Percentiles rank a stretch among this genome's conserved stretches.
Evolutionary conservation across 2,888 invertebrate species (phyloP).

Genomic region (Chrysina gloriosa): DNA sequence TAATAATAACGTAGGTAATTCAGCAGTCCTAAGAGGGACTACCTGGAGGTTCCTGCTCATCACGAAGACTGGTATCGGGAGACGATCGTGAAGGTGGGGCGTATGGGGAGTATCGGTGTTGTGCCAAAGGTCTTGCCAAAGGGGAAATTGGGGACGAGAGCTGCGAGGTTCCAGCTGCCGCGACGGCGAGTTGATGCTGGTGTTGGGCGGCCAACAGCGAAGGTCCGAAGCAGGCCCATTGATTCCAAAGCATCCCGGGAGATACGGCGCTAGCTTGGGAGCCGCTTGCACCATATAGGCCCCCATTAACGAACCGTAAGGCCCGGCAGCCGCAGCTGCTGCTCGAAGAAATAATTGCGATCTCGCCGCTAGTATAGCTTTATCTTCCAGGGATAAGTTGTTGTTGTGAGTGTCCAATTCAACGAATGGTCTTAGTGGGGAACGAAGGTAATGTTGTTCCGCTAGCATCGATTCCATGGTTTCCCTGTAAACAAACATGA

Average conservation of each 20-base stretch:
- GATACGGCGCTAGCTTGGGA: conserved; percentile 61
- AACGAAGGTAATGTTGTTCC: conserved; percentile 85
- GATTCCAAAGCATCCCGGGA: conserved; percentile 75
- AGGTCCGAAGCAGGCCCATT: conserved; percentile 77
- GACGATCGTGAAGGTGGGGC: conserved; percentile 68
- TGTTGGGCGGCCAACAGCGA: conserved; percentile 73
- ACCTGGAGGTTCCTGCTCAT: conserved; percentile 63
- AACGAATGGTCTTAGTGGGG: conserved; percentile 80
- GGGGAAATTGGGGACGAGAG: conserved; percentile 67
- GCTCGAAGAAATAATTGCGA: conserved; percentile 80
- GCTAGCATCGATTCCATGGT: conserved; percentile 91
- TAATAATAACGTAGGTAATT: conserved; percentile 28
- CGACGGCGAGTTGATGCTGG: conserved; percentile 69
- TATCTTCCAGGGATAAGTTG: conserved; percentile 81
- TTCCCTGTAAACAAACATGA: conserved; percentile 72
- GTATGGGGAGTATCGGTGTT: conserved; percentile 71
- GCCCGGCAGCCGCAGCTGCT: conserved; percentile 70
- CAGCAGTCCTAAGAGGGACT: conserved; percentile 58
- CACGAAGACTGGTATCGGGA: conserved; percentile 71
- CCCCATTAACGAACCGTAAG: conserved; percentile 70
- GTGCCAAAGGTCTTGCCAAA: conserved; percentile 70
- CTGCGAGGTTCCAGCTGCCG: conserved; percentile 68
- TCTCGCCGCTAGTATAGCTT: conserved; percentile 80
- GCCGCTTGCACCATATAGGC: conserved; percentile 65
- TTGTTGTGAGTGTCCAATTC: conserved; percentile 78